These are phyloP conservation scores for Cylindroiulus punctatus DNA, from an alignment of 2,888 invertebrate species.

Conservation along the genomic window DNA sequence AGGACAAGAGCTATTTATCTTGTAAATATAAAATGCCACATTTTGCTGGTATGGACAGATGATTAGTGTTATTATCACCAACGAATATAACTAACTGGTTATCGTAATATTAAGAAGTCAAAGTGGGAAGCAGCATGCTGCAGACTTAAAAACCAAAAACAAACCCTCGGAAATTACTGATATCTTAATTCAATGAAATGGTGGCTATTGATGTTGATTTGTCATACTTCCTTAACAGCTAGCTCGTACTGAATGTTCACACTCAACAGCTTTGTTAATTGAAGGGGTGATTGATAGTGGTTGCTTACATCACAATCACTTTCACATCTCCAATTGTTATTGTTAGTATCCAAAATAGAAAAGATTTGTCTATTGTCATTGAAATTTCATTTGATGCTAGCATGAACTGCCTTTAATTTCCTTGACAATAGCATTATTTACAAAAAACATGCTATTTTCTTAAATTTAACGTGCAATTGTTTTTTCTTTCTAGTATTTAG, in stretches of 20 bases:
- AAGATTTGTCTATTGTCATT: not conserved
- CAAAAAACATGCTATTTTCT: not conserved
- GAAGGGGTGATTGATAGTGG: no score
- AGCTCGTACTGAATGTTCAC: not conserved
- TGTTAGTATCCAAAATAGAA: no score
- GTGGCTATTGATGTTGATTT: not conserved
- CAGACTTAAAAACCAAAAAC: not conserved
- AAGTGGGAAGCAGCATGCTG: not conserved
- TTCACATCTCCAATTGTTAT: no score
- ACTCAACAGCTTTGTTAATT: not conserved
- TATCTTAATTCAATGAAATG: not conserved
- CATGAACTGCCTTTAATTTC: not conserved
- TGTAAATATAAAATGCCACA: constrained; percentile 17
- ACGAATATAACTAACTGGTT: not conserved
- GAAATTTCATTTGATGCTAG: not conserved
- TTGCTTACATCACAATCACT: no score
- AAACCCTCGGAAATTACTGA: not conserved
- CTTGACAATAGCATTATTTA: not conserved
- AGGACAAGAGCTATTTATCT: constrained; percentile 12
- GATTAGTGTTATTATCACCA: not conserved
- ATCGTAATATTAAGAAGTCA: not conserved
- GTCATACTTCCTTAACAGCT: not conserved
- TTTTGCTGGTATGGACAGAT: not conserved
- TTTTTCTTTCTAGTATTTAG: constrained; percentile 21
- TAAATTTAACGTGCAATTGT: constrained; percentile 20